Base-by-base conservation (phyloP, 2,888 invertebrate species). In the Trichacis sp. region DNA sequence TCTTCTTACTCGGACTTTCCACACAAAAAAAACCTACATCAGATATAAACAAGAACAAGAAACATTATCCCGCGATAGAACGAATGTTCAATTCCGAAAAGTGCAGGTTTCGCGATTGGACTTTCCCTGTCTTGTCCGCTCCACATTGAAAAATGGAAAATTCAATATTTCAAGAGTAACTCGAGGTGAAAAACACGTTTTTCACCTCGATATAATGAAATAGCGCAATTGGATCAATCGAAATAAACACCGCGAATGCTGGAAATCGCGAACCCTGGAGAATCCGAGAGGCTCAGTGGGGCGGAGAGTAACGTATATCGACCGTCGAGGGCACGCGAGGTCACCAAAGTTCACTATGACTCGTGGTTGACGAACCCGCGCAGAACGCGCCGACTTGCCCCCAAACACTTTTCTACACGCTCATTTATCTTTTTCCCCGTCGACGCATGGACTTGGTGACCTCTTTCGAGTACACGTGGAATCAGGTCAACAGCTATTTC, bases 331-430 rank as follows among this genome's bases (percentile, higher is more conserved):
- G 82, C 82, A 81, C 72, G 72, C 53, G 77, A 70, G 82, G 81
- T 82, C 81, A 82, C 77, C 73, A 78, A 81, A 81, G 82, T 82
- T 82, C 81, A 82, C 73, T 74, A 72, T 73, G 76, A 73, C 74
- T 77, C 73, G 69, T 68, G 73, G 76, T 78, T 74, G 79, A 77
- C 74, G 76, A 76, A 76, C 73, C 64, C 63, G 36, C 29, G 47
- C 12, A 56, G 47, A 36, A 40, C 42, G 19, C 43, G 15, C 24
- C 19, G 14, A 3, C 45, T 33, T 54, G 50, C 52, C 46, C 46
- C 11, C 29, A 40, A 48, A 50, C 30, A n/a, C n/a, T n/a, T n/a
- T n/a, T 45, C 53, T 36, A 40, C 30, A 2, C 38, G 20, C 43
- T 49, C 24, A 8, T 8, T 24, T 24, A 5, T 53, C 24, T 17